Evolutionary conservation across 2,113 vertebrate species (phyloP).

Genomic region (Malurus elegans): DNA sequence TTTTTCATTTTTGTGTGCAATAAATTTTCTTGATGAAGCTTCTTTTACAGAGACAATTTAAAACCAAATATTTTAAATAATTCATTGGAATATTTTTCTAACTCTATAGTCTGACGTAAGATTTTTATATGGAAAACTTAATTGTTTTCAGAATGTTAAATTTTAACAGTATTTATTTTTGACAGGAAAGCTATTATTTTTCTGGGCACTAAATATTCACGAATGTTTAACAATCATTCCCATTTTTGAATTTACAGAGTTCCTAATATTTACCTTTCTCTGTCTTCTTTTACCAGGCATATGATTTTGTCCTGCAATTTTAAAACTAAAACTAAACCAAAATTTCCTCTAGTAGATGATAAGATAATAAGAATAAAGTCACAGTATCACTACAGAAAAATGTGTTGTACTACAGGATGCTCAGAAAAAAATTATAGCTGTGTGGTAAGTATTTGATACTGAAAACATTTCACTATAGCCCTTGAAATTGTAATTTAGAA

Average conservation of each 20-base stretch:
- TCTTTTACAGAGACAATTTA: not conserved
- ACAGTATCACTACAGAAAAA: not conserved
- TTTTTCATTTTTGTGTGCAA: not conserved
- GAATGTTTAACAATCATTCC: not conserved
- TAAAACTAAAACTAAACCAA: not conserved
- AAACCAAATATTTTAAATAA: not conserved
- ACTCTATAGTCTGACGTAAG: not conserved
- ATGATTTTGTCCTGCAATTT: not conserved
- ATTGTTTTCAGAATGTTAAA: rapidly evolving
- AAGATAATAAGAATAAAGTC: not conserved
- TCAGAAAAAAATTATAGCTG: not conserved
- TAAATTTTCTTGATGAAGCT: not conserved
- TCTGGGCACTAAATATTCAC: not conserved
- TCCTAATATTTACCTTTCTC: not conserved
- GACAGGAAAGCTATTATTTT: not conserved
- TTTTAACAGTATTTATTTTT: not conserved
- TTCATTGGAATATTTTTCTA: not conserved
- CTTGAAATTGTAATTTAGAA: conserved; percentile 41
- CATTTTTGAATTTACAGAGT: not conserved
- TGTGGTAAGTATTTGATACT: not conserved
- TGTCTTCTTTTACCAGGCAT: not conserved
- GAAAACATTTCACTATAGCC: not conserved
- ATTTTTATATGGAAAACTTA: not conserved
- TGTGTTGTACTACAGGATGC: not conserved
- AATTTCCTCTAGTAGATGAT: not conserved